Conservation (phyloP, 1,140 invertebrate species). For the Pollicipes pollicipes region DNA sequence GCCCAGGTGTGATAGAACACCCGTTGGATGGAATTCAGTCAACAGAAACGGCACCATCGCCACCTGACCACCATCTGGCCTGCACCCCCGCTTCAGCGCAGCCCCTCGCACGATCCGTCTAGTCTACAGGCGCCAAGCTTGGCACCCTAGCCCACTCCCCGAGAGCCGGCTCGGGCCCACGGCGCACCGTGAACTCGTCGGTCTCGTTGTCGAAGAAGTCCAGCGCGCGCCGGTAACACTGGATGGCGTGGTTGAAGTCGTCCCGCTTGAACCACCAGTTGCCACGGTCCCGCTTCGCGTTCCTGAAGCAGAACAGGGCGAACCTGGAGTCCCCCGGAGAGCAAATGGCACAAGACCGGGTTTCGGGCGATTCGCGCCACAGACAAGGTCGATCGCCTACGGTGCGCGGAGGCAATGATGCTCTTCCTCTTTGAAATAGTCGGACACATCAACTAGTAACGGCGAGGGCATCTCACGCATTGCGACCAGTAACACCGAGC, state of each 20-base stretch:
- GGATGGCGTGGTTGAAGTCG: slow-evolving; percentile 56
- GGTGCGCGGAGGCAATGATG: no score
- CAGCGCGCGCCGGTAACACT: slow-evolving; percentile 63
- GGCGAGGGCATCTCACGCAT: neutral
- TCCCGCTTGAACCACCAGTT: slow-evolving; percentile 71
- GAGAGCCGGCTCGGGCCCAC: neutral
- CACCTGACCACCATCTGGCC: no score
- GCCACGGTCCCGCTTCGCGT: slow-evolving; percentile 58
- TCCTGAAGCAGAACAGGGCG: slow-evolving; percentile 30
- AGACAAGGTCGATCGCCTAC: no score
- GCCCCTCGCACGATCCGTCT: no score
- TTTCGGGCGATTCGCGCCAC: no score
- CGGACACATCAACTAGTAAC: slow-evolving; percentile 2
- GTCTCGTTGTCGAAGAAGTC: slow-evolving; percentile 51
- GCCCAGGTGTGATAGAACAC: neutral
- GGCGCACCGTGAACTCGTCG: neutral
- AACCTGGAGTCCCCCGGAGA: no score
- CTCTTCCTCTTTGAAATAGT: no score
- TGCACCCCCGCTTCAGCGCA: no score
- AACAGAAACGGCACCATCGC: no score
- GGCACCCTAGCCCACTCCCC: no score
- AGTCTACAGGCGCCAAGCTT: no score
- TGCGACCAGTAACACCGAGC: neutral
- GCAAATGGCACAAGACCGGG: neutral
- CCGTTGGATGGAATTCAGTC: no score